Evolutionary conservation across 1,140 invertebrate species (phyloP).

Genomic region (Lepidurus couesii): DNA sequence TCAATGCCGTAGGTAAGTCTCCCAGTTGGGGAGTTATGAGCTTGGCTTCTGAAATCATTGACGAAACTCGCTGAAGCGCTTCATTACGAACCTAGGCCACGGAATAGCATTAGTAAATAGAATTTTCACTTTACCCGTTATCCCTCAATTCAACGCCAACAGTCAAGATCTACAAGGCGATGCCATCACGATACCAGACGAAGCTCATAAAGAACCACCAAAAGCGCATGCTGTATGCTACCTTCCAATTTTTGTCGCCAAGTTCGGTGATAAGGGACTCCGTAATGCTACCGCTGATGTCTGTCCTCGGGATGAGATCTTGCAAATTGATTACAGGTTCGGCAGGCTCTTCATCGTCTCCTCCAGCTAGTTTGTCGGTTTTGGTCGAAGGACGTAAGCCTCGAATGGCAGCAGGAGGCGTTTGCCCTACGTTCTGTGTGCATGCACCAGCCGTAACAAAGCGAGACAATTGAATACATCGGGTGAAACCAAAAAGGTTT

Average conservation of each 20-base stretch:
- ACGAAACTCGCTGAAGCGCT: slow-evolving; percentile 68
- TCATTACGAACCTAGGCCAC: slow-evolving; percentile 65
- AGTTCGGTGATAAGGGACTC: slow-evolving; percentile 73
- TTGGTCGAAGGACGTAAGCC: slow-evolving; percentile 43
- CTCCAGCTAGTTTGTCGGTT: slow-evolving; percentile 33
- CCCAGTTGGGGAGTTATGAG: slow-evolving; percentile 76
- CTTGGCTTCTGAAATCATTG: slow-evolving; percentile 67
- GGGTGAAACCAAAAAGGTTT: background rate
- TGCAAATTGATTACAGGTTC: slow-evolving; percentile 51
- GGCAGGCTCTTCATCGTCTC: slow-evolving; percentile 38
- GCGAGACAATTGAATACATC: background rate
- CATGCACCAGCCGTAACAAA: slow-evolving; percentile 29
- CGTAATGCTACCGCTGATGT: slow-evolving; percentile 80
- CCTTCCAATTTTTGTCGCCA: slow-evolving; percentile 92
- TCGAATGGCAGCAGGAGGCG: slow-evolving; percentile 62
- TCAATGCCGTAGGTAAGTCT: slow-evolving; percentile 70
- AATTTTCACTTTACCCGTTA: no score
- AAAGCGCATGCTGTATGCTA: slow-evolving; percentile 40
- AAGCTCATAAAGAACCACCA: background rate
- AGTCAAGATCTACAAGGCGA: no score
- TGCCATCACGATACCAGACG: no score
- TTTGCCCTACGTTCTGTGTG: slow-evolving; percentile 54
- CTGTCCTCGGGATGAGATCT: slow-evolving; percentile 66
- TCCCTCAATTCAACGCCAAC: no score
- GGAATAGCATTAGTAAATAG: background rate